A percentile compares a stretch with the other conserved stretches of the same genome.
phyloP scores from a whole-genome alignment of 2,888 invertebrate genomes.

The Galerucella pusilla region DNA sequence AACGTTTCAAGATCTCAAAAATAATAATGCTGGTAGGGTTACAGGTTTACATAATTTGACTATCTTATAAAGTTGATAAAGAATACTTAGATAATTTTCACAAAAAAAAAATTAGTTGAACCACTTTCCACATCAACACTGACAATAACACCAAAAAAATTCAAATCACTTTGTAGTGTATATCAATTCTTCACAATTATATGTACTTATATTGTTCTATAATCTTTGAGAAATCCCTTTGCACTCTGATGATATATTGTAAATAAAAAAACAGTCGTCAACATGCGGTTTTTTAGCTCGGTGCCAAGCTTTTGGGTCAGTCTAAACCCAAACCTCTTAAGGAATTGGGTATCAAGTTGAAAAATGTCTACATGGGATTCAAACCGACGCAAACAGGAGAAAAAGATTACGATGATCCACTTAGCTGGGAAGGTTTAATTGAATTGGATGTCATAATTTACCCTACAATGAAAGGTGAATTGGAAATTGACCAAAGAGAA shows the following conservation, averaged over 20 bases:
- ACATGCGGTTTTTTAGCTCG: constrained; percentile 59
- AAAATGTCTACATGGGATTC: constrained; percentile 57
- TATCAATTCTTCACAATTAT: no score
- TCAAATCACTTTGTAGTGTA: no score
- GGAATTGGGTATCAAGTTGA: constrained; percentile 61
- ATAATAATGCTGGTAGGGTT: no score
- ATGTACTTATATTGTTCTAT: no score
- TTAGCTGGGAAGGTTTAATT: constrained; percentile 69
- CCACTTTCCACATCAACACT: no score
- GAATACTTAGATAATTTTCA: no score
- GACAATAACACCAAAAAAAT: no score
- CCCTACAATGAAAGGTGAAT: constrained; percentile 69
- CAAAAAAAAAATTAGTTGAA: no score
- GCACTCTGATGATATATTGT: neutral
- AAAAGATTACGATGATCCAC: constrained; percentile 65
- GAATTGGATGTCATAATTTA: constrained; percentile 70
- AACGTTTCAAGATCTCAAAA: no score
- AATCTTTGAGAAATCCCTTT: neutral
- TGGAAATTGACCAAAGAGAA: constrained; percentile 69
- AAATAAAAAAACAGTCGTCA: neutral
- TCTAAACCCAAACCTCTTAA: constrained; percentile 61
- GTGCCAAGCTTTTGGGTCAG: constrained; percentile 61
- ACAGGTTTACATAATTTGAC: no score
- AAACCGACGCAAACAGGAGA: constrained; percentile 52
- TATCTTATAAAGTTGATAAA: no score